Percentiles rank a stretch among this genome's conserved stretches.
These are phyloP conservation scores for Drosophila demipolita DNA, from an alignment of 2,888 invertebrate species.

Conservation along the genomic window DNA sequence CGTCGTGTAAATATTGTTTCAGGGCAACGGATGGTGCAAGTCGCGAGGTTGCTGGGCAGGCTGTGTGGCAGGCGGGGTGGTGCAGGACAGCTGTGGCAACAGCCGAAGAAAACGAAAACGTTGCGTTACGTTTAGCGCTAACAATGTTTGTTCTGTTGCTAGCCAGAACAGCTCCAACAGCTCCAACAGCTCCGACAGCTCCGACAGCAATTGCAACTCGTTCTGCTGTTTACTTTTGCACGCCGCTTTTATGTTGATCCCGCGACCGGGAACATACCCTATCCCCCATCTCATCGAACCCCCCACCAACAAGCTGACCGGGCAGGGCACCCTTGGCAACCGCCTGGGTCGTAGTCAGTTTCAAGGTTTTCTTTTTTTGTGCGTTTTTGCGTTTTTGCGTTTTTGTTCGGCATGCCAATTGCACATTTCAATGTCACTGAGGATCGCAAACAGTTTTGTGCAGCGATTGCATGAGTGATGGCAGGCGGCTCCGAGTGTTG, in stretches of 20 bases:
- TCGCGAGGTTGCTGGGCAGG: not conserved
- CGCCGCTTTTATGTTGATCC: constrained; percentile 73
- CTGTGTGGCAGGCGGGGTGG: not conserved
- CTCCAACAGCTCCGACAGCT: constrained; percentile 1
- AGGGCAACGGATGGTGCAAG: constrained; percentile 46
- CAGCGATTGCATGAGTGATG: constrained; percentile 59
- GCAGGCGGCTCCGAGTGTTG: constrained; percentile 46
- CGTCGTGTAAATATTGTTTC: constrained; percentile 81
- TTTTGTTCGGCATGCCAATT: constrained; percentile 66
- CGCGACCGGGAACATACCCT: constrained; percentile 51
- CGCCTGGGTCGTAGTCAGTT: constrained; percentile 25
- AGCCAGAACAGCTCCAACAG: constrained; percentile 29
- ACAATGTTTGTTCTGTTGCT: constrained; percentile 81
- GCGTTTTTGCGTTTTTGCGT: not conserved
- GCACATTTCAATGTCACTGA: constrained; percentile 79
- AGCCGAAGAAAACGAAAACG: constrained; percentile 50
- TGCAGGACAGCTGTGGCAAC: constrained; percentile 15
- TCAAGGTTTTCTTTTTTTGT: constrained; percentile 53
- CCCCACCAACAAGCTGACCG: constrained; percentile 15
- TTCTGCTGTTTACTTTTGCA: constrained; percentile 71
- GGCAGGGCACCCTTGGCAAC: not conserved
- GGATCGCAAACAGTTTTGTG: constrained; percentile 64
- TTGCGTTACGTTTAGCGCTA: constrained; percentile 71
- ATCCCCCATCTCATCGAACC: not conserved
- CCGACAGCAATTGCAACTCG: constrained; percentile 27